Percentiles rank a stretch among this genome's conserved stretches.
Conservation (phyloP, 2,888 invertebrate species). For the Dichetophora obliterata region DNA sequence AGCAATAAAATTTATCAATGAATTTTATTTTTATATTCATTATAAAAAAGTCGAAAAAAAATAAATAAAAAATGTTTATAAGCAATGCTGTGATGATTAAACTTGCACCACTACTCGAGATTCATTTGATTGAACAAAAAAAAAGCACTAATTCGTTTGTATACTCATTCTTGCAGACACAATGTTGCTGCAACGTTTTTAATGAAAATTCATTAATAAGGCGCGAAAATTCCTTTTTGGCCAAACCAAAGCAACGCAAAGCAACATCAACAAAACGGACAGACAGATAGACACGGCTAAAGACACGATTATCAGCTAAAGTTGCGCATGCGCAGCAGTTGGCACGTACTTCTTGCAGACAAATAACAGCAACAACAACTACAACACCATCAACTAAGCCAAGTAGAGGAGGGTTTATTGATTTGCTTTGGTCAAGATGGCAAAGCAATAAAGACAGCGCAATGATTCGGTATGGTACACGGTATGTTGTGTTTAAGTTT, state of each 20-base stretch:
- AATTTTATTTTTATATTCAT: slow-evolving; percentile 4
- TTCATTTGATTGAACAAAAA: too few species aligned
- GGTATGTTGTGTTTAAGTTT: neutral
- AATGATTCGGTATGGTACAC: slow-evolving; percentile 13
- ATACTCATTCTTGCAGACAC: slow-evolving; percentile 28
- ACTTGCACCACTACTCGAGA: neutral
- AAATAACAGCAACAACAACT: slow-evolving; percentile 10
- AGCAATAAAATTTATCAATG: slow-evolving; percentile 39
- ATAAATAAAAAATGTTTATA: slow-evolving; percentile 31
- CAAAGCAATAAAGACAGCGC: slow-evolving; percentile 36
- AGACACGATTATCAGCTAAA: slow-evolving; percentile 40
- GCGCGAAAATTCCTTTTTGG: slow-evolving; percentile 1
- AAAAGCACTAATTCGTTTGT: neutral
- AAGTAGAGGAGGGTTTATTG: slow-evolving; percentile 51
- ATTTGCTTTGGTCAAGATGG: slow-evolving; percentile 57
- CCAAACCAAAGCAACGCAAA: neutral
- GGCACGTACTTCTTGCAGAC: neutral
- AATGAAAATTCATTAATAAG: neutral
- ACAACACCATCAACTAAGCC: neutral
- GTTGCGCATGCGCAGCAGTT: slow-evolving; percentile 17
- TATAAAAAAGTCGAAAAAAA: too few species aligned
- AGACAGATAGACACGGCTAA: neutral
- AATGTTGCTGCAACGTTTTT: slow-evolving; percentile 28
- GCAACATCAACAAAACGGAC: slow-evolving; percentile 21
- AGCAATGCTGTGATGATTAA: neutral